phyloP scores from a whole-genome alignment of 2,113 vertebrate species.

The Gnathonemus echidnorhynchus region DNA sequence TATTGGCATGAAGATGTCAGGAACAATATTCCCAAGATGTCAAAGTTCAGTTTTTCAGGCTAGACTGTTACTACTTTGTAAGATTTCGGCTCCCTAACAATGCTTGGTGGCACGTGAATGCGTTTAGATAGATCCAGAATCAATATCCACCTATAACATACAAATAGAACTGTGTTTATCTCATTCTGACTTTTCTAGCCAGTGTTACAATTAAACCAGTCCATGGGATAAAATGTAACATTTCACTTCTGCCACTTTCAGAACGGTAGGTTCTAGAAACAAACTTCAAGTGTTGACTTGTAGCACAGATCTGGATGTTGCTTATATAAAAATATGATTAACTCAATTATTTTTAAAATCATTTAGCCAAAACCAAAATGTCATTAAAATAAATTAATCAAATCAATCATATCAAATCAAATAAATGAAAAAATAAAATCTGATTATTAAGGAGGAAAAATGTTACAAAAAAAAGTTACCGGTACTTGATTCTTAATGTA shows the following conservation, averaged over 20 bases:
- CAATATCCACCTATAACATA: background rate
- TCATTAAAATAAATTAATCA: background rate
- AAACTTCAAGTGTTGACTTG: no score
- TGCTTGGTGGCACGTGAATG: background rate
- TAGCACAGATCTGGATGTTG: no score
- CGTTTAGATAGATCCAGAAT: background rate
- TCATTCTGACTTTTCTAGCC: background rate
- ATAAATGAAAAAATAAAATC: background rate
- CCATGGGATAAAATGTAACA: no score
- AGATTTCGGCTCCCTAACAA: background rate
- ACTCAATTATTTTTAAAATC: background rate
- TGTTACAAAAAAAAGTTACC: background rate
- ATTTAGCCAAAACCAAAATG: background rate
- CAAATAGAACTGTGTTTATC: background rate
- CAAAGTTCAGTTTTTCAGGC: background rate
- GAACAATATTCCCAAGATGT: background rate
- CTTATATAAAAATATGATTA: no score
- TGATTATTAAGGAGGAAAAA: background rate
- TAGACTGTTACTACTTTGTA: background rate
- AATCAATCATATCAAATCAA: background rate
- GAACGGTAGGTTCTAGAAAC: no score
- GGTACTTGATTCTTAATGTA: background rate
- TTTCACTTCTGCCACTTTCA: no score
- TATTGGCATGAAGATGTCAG: background rate
- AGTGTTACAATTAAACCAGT: no score